Conservation (phyloP, 2,888 invertebrate genomes). For the Diaprepes abbreviatus region DNA sequence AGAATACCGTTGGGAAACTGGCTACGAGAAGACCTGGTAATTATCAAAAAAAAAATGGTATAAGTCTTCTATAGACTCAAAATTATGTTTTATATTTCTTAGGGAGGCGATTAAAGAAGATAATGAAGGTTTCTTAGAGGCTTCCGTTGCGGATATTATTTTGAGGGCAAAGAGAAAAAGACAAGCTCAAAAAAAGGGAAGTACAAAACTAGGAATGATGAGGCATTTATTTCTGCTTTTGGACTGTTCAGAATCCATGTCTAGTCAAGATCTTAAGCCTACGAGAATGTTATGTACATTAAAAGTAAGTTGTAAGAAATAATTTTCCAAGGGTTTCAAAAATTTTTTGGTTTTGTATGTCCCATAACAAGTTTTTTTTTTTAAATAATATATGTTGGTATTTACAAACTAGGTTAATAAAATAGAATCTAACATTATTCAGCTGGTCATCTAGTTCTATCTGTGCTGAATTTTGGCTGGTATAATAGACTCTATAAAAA, state of each 20-base stretch:
- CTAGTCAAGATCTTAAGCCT: constrained; percentile 94
- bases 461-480: too few species aligned
- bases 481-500: too few species aligned
- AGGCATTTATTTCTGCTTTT: constrained; percentile 92
- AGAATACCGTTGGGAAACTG: constrained; percentile 95
- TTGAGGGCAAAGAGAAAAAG: constrained; percentile 89
- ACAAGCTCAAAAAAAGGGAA: constrained; percentile 78
- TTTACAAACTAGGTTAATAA: too few species aligned
- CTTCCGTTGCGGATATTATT: constrained; percentile 91
- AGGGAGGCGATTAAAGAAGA: constrained; percentile 98
- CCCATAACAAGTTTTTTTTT: too few species aligned
- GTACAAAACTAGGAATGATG: constrained; percentile 98
- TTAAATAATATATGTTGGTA: too few species aligned
- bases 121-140: constrained; percentile 91
- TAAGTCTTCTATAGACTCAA: constrained; percentile 25
- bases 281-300: constrained; percentile 88
- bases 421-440: too few species aligned
- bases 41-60: constrained; percentile 46
- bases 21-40: constrained; percentile 95
- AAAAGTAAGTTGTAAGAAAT: constrained; percentile 76
- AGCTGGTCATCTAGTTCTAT: too few species aligned
- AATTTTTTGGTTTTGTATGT: too few species aligned
- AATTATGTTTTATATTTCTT: background rate
- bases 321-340: too few species aligned
- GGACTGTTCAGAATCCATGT: constrained; percentile 96